Conservation (phyloP, 2,797 vertebrate genomes). For the Dipus sagitta region DNA sequence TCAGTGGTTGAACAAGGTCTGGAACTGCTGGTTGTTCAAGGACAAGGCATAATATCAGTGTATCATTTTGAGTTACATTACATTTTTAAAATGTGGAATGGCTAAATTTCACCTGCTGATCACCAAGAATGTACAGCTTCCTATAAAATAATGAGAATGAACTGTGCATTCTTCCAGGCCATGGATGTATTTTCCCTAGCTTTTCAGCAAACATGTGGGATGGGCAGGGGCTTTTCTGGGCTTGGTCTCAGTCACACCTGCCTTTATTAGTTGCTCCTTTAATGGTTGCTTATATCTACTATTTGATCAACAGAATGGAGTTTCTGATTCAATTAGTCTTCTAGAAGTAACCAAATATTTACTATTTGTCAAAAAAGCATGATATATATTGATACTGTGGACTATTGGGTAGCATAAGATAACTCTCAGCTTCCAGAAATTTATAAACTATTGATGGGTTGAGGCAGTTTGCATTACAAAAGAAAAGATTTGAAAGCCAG, state of each 20-base stretch:
- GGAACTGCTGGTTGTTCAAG: constrained; percentile 19
- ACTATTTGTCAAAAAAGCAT: neutral
- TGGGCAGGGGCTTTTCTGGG: neutral
- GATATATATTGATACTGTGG: neutral
- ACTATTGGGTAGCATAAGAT: constrained; percentile 5
- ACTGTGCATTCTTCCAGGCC: neutral
- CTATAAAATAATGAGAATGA: constrained; percentile 17
- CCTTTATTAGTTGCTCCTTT: neutral
- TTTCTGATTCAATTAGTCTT: constrained; percentile 3
- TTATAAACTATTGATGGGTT: neutral
- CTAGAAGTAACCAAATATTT: constrained; percentile 37
- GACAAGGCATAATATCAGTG: neutral
- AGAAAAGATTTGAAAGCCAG: neutral
- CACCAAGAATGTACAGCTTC: constrained; percentile 27
- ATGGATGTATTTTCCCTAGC: neutral
- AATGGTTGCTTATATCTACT: constrained; percentile 13
- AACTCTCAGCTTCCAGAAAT: constrained; percentile 30
- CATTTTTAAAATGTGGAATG: constrained; percentile 50
- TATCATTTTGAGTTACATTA: neutral
- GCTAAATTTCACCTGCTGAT: neutral
- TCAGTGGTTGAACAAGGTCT: neutral
- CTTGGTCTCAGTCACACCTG: neutral
- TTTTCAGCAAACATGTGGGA: neutral
- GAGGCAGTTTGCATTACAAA: constrained; percentile 20
- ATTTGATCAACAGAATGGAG: neutral